Percentiles rank a stretch among this genome's conserved stretches.
Evolutionary conservation across 2,113 vertebrate species (phyloP).

Genomic region (Acrocephalus arundinaceus): DNA sequence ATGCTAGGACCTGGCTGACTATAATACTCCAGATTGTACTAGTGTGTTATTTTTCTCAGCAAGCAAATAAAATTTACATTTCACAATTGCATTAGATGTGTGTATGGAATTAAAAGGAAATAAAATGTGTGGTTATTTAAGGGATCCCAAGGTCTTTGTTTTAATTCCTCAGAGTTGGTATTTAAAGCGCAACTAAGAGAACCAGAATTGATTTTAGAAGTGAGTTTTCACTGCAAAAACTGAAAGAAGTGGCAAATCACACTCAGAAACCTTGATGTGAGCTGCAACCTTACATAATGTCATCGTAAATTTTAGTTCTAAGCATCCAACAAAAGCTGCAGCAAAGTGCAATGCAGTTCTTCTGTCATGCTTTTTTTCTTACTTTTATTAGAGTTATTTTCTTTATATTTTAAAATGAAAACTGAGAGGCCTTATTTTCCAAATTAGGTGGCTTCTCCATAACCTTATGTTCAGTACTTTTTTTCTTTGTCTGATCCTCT

Average conservation of each 20-base stretch:
- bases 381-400: neutral
- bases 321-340: neutral
- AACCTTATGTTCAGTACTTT: neutral
- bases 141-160: neutral
- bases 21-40: neutral
- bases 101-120: neutral
- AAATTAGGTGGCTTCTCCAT: neutral
- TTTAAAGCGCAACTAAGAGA: constrained; percentile 38
- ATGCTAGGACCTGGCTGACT: neutral
- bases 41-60: neutral
- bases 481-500: neutral
- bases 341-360: neutral
- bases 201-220: neutral
- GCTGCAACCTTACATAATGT: neutral
- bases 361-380: neutral
- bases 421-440: neutral
- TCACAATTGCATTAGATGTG: constrained; percentile 6
- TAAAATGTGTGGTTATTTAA: constrained; percentile 8
- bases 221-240: neutral
- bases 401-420: neutral
- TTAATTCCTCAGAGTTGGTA: neutral
- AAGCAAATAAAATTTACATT: neutral
- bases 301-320: neutral
- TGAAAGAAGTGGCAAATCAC: neutral
- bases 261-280: neutral